Conservation (phyloP, 1,140 invertebrate species). For the Luehdorfia chinensis region DNA sequence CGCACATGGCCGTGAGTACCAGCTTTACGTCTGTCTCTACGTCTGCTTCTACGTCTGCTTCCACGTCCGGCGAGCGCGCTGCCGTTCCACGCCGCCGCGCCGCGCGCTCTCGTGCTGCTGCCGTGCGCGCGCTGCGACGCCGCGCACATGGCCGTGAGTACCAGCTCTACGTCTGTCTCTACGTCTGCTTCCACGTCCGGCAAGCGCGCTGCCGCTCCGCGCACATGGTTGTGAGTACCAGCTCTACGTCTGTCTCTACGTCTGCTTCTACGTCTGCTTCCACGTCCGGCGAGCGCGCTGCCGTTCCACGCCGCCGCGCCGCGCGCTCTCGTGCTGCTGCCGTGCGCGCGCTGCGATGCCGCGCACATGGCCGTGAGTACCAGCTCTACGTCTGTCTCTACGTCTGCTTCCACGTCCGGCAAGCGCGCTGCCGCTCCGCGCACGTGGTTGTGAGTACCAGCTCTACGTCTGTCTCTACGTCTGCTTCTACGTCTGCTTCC, state of each 20-base stretch:
- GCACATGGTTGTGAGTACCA: conserved; percentile 80
- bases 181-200: conserved; percentile 80
- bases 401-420: conserved; percentile 83
- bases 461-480: not conserved
- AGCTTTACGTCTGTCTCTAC: not conserved
- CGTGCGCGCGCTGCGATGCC: conserved; percentile 86
- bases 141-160: conserved; percentile 80
- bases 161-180: not conserved
- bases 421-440: conserved; percentile 81
- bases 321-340: conserved; percentile 89
- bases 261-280: too few species aligned
- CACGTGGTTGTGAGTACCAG: conserved; percentile 81
- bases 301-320: conserved; percentile 90
- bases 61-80: conserved; percentile 85
- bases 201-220: conserved; percentile 83
- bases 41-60: too few species aligned
- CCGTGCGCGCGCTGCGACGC: conserved; percentile 87
- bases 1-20: conserved; percentile 80
- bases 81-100: conserved; percentile 89
- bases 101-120: conserved; percentile 89
- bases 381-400: not conserved
- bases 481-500: too few species aligned
- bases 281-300: conserved; percentile 85
- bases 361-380: conserved; percentile 80
- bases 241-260: not conserved